Base-by-base conservation (phyloP, 2,113 vertebrate genomes). In the Periophthalmodon schlosseri region DNA sequence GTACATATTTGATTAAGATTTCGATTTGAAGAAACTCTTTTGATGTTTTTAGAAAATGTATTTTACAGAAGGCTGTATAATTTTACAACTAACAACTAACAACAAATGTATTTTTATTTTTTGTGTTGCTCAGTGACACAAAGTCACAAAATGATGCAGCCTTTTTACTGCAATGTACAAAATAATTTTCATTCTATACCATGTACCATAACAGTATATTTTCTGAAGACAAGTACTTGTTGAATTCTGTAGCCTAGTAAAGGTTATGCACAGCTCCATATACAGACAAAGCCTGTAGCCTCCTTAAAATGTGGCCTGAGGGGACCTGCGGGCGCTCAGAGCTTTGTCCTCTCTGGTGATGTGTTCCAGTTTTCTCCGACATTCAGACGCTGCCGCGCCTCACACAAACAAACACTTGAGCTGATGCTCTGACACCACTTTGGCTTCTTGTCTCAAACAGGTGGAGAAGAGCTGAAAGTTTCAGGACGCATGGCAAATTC, bases 251-350 rank as follows among this genome's bases (percentile, higher is more conserved):
- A 44, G 5, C 36, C 36, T 39, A 93, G 92, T 92, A 83, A 74
- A 76, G 79, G 86, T 84, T 87, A 91, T 83, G 28, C 28, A 80
- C 28, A 63, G 16, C 63, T 34, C 61, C 72, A 81, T 83, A 44
- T 44, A 28, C 2, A 83, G 85, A 86, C 91, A 89, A 89, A 86
- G 88, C 89, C 87, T 85, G 50, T 76, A 89, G 88, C 86, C 91
- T 88, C 86, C 90, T 91, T 92, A 90, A 91, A 93, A 93, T 89
- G 81, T 87, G 87, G 89, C 91, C 91, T 90, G 80, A 71, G 88
- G 91, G 91, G 89, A 80, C 87, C 88, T 86, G 79, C 76, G 82
- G 91, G 92, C 86, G 80, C 79, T 28, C 28, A 79, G 65, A 80
- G 73, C 84, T 89, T 91, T 91, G 86, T 91, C 86, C 76, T 88